A percentile compares a stretch with the other conserved stretches of the same genome.
Evolutionary conservation across 2,113 vertebrate genomes (phyloP).

Genomic region (Raja brachyura): DNA sequence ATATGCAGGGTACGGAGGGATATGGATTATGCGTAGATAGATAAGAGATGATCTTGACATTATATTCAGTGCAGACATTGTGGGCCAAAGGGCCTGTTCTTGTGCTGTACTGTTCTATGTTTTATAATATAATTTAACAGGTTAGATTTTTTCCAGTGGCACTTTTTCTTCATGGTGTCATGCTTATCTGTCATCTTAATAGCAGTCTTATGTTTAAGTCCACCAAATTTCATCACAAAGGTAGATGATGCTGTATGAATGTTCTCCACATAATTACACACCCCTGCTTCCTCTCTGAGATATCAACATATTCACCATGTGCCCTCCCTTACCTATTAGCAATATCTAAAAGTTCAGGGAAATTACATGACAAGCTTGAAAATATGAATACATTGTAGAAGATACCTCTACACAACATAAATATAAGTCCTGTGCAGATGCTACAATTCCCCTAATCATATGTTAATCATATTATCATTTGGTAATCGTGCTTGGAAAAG

Average conservation of each 20-base stretch:
- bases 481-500: no score
- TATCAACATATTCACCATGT: not conserved
- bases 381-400: not conserved
- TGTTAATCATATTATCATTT: no score
- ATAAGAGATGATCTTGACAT: no score
- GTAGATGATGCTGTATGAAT: not conserved
- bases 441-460: not conserved
- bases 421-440: not conserved
- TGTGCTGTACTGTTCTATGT: no score
- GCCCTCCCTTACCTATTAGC: not conserved
- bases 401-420: not conserved
- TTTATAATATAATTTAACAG: not conserved
- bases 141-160: not conserved
- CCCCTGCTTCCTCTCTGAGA: not conserved
- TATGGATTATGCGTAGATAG: no score
- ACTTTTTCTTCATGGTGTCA: not conserved
- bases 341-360: not conserved
- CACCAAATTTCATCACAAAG: not conserved
- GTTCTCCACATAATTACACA: not conserved
- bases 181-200: not conserved
- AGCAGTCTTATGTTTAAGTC: no score
- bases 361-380: not conserved
- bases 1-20: no score
- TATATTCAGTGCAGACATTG: no score
- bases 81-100: no score